phyloP scores from a whole-genome alignment of 2,888 invertebrate genomes.

The Tipula unca region DNA sequence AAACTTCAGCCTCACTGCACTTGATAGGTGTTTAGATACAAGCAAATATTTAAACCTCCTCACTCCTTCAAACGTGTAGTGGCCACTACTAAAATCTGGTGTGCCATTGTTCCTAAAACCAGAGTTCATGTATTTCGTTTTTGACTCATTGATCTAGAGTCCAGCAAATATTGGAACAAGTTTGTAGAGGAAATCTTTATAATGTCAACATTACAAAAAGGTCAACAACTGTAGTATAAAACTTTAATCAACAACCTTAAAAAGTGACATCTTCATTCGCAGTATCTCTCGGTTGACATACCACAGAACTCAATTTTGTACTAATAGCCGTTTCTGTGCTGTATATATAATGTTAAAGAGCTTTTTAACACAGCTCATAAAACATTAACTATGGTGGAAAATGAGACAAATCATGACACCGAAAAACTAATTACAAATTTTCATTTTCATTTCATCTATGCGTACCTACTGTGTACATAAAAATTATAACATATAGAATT shows the following conservation, averaged over 20 bases:
- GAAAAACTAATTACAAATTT: not conserved
- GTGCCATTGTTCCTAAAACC: too few relatives aligned
- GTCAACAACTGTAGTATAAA: not conserved
- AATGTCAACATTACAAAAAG: not conserved
- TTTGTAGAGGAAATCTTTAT: too few relatives aligned
- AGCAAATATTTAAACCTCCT: too few relatives aligned
- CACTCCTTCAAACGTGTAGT: too few relatives aligned
- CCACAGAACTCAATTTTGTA: not conserved
- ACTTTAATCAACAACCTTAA: not conserved
- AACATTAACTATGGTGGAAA: not conserved
- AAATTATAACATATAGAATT: too few relatives aligned
- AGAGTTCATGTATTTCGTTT: too few relatives aligned
- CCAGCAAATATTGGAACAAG: too few relatives aligned
- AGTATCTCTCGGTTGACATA: not conserved
- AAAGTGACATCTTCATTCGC: not conserved
- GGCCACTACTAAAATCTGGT: too few relatives aligned
- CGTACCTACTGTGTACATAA: not conserved
- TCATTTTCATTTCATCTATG: not conserved
- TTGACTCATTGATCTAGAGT: too few relatives aligned
- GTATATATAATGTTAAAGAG: not conserved
- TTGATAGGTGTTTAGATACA: too few relatives aligned
- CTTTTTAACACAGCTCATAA: not conserved
- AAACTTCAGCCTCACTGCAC: too few relatives aligned
- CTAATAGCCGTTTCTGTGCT: not conserved
- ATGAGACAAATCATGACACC: not conserved